Evolutionary conservation across 2,888 invertebrate species (phyloP).

Genomic region (Gibbula magus): DNA sequence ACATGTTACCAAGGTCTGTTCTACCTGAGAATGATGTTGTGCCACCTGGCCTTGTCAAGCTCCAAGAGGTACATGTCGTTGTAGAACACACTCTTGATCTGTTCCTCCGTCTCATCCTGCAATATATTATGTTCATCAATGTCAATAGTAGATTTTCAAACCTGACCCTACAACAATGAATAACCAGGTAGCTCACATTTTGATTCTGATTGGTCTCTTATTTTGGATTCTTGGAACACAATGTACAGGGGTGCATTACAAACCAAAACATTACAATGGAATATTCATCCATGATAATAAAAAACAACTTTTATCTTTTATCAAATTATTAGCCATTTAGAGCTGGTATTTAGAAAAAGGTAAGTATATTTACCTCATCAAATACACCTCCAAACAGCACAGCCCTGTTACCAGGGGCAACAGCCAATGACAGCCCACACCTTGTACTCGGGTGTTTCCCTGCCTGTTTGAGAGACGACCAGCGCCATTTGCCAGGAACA

Average conservation of each 20-base stretch:
- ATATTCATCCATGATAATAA: neutral
- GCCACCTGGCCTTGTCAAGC: constrained; percentile 85
- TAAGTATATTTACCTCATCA: constrained; percentile 78
- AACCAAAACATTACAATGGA: no score
- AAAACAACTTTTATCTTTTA: no score
- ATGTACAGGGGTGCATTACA: no score
- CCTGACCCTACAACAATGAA: no score
- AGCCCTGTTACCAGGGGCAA: constrained; percentile 81
- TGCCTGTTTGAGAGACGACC: constrained; percentile 81
- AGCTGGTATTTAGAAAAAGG: neutral
- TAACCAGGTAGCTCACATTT: neutral
- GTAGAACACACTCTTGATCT: constrained; percentile 86
- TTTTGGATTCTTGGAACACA: no score
- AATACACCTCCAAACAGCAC: constrained; percentile 92
- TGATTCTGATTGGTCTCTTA: no score
- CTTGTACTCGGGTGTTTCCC: constrained; percentile 81
- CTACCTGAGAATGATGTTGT: constrained; percentile 77
- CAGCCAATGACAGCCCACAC: constrained; percentile 81
- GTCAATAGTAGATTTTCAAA: no score
- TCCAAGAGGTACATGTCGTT: constrained; percentile 88
- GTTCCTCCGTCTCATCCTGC: constrained; percentile 85
- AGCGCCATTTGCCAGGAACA: constrained; percentile 81
- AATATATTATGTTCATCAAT: constrained; percentile 1
- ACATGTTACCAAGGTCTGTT: neutral
- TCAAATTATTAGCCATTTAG: neutral